phyloP scores from a whole-genome alignment of 2,113 vertebrate species.

The Sinocyclocheilus rhinocerous region DNA sequence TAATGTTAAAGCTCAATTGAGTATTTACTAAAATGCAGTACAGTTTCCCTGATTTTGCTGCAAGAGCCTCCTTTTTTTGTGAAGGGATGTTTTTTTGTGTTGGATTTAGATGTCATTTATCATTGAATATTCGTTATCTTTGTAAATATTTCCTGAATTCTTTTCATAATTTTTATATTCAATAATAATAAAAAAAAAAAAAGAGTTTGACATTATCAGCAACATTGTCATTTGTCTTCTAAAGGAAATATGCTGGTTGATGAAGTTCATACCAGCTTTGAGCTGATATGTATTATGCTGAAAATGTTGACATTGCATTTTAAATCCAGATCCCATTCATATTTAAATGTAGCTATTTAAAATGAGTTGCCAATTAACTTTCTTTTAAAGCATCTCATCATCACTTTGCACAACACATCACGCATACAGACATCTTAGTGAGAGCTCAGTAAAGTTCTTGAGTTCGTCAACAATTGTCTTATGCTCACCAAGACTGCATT shows the following conservation, averaged over 20 bases:
- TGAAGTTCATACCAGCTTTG: not conserved
- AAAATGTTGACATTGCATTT: not conserved
- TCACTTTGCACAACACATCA: not conserved
- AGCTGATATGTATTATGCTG: not conserved
- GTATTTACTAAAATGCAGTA: constrained; percentile 16
- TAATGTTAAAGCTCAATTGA: not conserved
- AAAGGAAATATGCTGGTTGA: not conserved
- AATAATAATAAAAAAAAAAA: not conserved
- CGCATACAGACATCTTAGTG: not conserved
- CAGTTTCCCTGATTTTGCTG: not conserved
- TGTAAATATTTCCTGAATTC: constrained; percentile 26
- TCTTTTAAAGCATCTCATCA: too few relatives aligned
- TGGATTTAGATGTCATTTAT: not conserved
- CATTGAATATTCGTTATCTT: not conserved
- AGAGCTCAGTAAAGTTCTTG: not conserved
- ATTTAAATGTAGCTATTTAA: not conserved
- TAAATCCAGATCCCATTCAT: not conserved
- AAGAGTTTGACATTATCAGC: not conserved
- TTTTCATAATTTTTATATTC: constrained; percentile 7
- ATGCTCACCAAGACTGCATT: not conserved
- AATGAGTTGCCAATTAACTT: too few relatives aligned
- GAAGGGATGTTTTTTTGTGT: constrained; percentile 1
- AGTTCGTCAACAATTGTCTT: not conserved
- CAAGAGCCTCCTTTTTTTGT: not conserved
- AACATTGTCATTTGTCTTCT: not conserved